A percentile compares a stretch with the other conserved stretches of the same genome.
phyloP scores from a whole-genome alignment of 2,888 invertebrate species.

The Leucophenga montana region DNA sequence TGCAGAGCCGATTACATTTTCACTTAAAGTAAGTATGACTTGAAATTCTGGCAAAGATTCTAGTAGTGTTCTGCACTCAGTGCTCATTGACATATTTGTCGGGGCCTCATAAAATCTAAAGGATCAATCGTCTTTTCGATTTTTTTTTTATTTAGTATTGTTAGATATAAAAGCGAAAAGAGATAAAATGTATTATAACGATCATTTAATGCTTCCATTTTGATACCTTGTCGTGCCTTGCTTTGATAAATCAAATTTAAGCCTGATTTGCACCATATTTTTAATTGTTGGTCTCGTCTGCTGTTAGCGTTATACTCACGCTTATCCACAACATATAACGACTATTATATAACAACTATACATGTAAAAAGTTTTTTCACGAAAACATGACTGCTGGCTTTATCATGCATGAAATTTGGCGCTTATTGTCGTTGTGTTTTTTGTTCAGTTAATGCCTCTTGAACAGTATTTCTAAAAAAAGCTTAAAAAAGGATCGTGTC shows the following conservation, averaged over 20 bases:
- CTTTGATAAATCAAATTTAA: too few relatives aligned
- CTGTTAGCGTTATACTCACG: slow-evolving; percentile 18
- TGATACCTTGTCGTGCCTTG: too few relatives aligned
- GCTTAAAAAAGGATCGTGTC: slow-evolving; percentile 78
- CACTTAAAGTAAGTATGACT: slow-evolving; percentile 84
- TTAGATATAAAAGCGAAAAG: too few relatives aligned
- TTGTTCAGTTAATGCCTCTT: slow-evolving; percentile 56
- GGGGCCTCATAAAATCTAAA: too few relatives aligned
- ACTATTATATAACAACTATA: too few relatives aligned
- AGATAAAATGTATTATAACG: too few relatives aligned
- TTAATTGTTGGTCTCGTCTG: slow-evolving; percentile 47
- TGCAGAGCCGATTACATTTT: slow-evolving; percentile 92
- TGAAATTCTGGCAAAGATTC: slow-evolving; percentile 31
- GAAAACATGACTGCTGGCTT: not conserved
- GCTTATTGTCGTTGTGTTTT: slow-evolving; percentile 68
- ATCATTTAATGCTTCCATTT: too few relatives aligned
- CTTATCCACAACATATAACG: not conserved
- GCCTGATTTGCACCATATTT: too few relatives aligned
- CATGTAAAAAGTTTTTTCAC: too few relatives aligned
- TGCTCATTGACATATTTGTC: too few relatives aligned
- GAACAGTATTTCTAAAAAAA: slow-evolving; percentile 71
- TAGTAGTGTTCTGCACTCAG: slow-evolving; percentile 31
- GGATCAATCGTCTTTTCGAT: too few relatives aligned
- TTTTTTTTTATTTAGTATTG: too few relatives aligned
- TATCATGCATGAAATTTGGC: slow-evolving; percentile 68